Conservation (phyloP, 2,113 vertebrate genomes). For the Passer montanus region DNA sequence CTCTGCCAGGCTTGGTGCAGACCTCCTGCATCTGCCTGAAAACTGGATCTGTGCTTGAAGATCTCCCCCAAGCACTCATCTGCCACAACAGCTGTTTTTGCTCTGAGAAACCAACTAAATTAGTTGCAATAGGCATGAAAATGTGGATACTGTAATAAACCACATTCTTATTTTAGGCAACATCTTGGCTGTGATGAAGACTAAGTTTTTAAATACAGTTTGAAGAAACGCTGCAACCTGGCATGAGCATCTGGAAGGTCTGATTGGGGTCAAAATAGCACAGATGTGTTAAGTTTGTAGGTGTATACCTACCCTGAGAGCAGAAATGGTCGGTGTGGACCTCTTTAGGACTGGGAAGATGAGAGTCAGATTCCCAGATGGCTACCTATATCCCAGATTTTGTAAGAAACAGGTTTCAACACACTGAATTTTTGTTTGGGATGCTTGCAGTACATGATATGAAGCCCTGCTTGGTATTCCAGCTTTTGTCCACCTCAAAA, state of each 20-base stretch:
- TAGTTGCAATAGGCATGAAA: background rate
- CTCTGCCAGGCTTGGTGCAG: background rate
- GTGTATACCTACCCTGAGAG: background rate
- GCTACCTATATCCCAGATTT: background rate
- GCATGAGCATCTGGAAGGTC: background rate
- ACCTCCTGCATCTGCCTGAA: background rate
- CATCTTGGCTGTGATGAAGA: background rate
- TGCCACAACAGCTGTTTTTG: background rate
- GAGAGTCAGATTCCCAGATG: background rate
- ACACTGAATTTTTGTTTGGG: background rate
- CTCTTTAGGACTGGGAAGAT: background rate
- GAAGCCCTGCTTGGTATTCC: background rate
- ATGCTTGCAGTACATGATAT: background rate
- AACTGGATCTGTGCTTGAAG: background rate
- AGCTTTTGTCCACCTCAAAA: background rate
- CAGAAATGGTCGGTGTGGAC: background rate
- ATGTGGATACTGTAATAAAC: rapidly evolving
- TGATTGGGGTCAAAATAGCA: background rate
- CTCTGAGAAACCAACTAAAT: background rate
- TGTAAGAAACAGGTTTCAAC: background rate
- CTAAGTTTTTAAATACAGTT: background rate
- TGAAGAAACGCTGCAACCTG: rapidly evolving
- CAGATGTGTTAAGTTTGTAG: background rate
- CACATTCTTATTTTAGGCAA: background rate
- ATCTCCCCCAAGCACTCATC: background rate